Evolutionary conservation across 2,113 vertebrate species (phyloP).

Genomic region (Poecile atricapillus): DNA sequence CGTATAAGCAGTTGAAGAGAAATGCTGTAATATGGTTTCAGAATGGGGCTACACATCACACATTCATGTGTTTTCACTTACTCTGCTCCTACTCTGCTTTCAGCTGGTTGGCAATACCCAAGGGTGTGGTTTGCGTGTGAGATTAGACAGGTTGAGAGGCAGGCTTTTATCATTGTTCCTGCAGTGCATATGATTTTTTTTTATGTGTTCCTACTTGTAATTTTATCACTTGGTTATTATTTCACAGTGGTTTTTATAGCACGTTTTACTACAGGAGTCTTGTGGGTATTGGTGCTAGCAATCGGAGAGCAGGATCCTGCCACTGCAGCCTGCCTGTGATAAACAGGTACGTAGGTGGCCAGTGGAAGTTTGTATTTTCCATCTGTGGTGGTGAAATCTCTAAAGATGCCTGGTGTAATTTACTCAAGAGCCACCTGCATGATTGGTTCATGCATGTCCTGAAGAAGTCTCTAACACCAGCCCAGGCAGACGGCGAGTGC

Average conservation of each 20-base stretch:
- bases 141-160: constrained; percentile 60
- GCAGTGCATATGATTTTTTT: constrained; percentile 33
- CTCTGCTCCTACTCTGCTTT: neutral
- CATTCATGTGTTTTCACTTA: constrained; percentile 19
- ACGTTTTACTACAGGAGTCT: constrained; percentile 46
- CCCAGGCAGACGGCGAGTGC: neutral
- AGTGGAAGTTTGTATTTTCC: neutral
- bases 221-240: constrained; percentile 67
- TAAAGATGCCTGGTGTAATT: neutral
- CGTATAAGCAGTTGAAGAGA: neutral
- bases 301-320: neutral
- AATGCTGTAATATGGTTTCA: neutral
- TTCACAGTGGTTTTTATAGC: constrained; percentile 54
- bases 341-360: neutral
- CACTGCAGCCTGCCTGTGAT: neutral
- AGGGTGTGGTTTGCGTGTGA: constrained; percentile 44
- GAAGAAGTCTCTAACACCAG: neutral
- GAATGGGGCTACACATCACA: neutral
- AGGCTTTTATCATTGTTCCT: constrained; percentile 54
- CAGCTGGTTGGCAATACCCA: constrained; percentile 42
- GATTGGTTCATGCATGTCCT: neutral
- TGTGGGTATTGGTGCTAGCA: constrained; percentile 17
- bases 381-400: neutral
- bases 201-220: constrained; percentile 60
- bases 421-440: neutral